Base-by-base conservation (phyloP, 2,888 invertebrate genomes). In the Chymomyza amoena region DNA sequence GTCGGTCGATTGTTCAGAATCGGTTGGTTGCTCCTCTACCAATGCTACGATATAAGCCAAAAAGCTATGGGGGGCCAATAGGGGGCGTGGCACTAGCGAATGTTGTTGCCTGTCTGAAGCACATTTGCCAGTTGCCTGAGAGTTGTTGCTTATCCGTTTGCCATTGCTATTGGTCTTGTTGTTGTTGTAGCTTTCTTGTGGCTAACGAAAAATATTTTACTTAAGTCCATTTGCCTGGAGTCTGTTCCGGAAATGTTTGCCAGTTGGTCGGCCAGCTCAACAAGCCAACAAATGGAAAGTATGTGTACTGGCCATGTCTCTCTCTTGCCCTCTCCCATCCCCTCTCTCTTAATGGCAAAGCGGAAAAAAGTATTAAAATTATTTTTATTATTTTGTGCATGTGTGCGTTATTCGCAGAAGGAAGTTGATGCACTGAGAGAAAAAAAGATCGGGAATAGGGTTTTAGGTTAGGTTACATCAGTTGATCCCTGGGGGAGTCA, bases 331-430 rank as follows among this genome's bases (percentile, higher is more conserved):
- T 6, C 32, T 7, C 32, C 7, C 4, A 0, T 7, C 9, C 7
- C 7, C 9, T 6, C 9, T 9, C 32, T 6, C 78, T 87, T 88
- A 87, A 88, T 85, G 80, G 85, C 77, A 70, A 77, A 78, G 70
- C 79, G 87, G 80, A 84, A 85, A 25, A 82, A 79, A 74, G 85
- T 79, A 88, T 85, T 81, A 82, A 85, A 82, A 88, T 81, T 78
- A 81, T 88, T 82, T 85, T 79, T 78, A 78, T 71, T 32, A 32
- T 32, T 32, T 32, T 32, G 32, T 32, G 32, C 32, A 32, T 32
- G 32, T 32, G 7, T 32, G 32, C 9, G 5, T 7, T 1, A 32
- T 32, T 32, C 32, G 9, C 6, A 32, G 7, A 32, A 32, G 9
- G 9, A 32, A 32, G 32, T 32, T 7, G 1, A 4, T 32, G 4